Percentiles rank a stretch among this genome's conserved stretches.
phyloP scores from a whole-genome alignment of 2,888 invertebrate genomes.

The Cheilosia vernalis region DNA sequence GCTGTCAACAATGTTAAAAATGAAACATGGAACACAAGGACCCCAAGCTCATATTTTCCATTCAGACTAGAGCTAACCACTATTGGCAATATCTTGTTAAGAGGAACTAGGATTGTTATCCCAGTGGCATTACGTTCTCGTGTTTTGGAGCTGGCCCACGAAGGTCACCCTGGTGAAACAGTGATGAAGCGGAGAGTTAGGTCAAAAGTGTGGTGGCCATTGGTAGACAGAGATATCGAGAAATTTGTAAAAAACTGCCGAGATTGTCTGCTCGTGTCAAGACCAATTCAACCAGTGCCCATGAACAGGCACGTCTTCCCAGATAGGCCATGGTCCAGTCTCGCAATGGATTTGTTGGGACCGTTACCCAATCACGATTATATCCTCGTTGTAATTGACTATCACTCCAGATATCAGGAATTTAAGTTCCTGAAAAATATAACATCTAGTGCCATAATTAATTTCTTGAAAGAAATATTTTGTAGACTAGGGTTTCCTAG shows the following conservation, averaged over 20 bases:
- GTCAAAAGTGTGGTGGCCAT: conserved; percentile 73
- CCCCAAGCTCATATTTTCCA: conserved; percentile 18
- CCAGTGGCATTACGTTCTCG: not conserved
- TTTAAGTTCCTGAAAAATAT: conserved; percentile 47
- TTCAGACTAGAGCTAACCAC: conserved; percentile 63
- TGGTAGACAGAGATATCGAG: conserved; percentile 70
- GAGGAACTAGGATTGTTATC: conserved; percentile 48
- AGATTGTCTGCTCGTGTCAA: conserved; percentile 71
- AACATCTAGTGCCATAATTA: conserved; percentile 46
- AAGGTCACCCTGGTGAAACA: conserved; percentile 34
- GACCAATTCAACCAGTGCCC: conserved; percentile 59
- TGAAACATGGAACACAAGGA: conserved; percentile 9
- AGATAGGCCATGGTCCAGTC: conserved; percentile 31
- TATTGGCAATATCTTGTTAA: conserved; percentile 59
- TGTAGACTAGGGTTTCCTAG: not conserved
- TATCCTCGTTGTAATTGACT: conserved; percentile 54
- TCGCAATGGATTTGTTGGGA: conserved; percentile 45
- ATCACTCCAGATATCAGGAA: conserved; percentile 47
- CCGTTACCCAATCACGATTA: conserved; percentile 32
- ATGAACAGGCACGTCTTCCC: conserved; percentile 69
- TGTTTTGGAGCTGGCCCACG: conserved; percentile 29
- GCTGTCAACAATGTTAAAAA: conserved; percentile 30
- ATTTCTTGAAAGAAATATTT: too few species aligned
- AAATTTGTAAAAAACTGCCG: conserved; percentile 67
- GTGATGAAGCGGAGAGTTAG: conserved; percentile 45